These are phyloP conservation scores for Hypanus sabinus DNA, from an alignment of 2,113 vertebrate species.

Conservation along the genomic window DNA sequence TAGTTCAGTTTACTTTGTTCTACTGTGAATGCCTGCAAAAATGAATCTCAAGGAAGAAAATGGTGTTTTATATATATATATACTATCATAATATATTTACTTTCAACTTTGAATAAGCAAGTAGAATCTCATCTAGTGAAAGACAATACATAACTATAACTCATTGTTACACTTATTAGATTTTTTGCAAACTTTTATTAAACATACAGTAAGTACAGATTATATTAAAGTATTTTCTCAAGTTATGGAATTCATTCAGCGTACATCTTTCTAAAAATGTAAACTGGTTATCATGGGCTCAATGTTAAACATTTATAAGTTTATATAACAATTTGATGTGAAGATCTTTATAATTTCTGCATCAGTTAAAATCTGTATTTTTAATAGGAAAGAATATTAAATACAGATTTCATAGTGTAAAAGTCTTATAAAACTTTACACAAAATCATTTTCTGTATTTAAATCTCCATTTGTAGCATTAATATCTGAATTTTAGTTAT, in stretches of 20 bases:
- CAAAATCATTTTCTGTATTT: not conserved
- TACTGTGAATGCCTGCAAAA: too few species aligned
- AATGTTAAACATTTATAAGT: not conserved
- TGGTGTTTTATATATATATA: too few species aligned
- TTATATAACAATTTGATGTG: not conserved
- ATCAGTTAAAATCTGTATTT: not conserved
- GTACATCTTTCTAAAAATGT: not conserved
- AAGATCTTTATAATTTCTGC: not conserved
- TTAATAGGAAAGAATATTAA: not conserved
- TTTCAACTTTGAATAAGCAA: not conserved
- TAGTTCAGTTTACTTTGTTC: too few species aligned
- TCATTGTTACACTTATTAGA: not conserved
- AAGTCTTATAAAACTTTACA: not conserved
- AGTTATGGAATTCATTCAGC: not conserved
- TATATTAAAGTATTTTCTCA: not conserved
- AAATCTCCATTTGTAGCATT: not conserved
- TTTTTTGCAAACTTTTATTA: not conserved
- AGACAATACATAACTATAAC: not conserved
- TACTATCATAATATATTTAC: too few species aligned
- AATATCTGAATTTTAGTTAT: not conserved
- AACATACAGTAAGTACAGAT: not conserved
- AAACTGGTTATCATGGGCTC: not conserved
- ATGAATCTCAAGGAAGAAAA: too few species aligned
- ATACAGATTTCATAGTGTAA: not conserved
- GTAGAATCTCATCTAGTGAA: not conserved